phyloP scores from a whole-genome alignment of 2,113 vertebrate genomes.

The Gopherus evgoodei region DNA sequence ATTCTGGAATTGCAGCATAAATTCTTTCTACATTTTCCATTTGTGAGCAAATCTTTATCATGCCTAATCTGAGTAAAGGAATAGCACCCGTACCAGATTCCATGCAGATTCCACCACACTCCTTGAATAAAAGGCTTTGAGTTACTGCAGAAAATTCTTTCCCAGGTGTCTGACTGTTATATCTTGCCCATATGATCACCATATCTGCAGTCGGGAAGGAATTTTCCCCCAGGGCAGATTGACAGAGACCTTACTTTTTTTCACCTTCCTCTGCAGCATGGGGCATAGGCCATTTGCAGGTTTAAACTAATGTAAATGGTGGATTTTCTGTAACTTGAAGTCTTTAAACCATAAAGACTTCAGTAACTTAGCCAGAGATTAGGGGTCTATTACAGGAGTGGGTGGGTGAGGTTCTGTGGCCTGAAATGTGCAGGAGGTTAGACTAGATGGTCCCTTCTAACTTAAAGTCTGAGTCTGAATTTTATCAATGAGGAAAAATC shows the following conservation, averaged over 20 bases:
- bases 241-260: not conserved
- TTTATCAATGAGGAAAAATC: no score
- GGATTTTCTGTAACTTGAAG: not conserved
- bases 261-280: not conserved
- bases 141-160: no score
- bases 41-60: not conserved
- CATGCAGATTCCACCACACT: not conserved
- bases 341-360: not conserved
- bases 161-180: not conserved
- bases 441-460: no score
- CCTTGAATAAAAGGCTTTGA: not conserved
- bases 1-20: not conserved
- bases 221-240: not conserved
- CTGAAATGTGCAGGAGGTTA: no score
- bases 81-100: fast-evolving
- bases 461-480: no score
- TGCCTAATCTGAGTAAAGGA: not conserved
- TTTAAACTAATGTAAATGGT: not conserved
- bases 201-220: not conserved
- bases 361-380: no score
- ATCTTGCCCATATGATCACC: not conserved
- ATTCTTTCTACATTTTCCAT: not conserved
- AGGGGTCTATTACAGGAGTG: no score
- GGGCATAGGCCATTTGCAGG: not conserved
- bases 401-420: no score